Conservation (phyloP, 35 echinoderm and acorn worm species). For the Heliocidaris erythrogramma region DNA sequence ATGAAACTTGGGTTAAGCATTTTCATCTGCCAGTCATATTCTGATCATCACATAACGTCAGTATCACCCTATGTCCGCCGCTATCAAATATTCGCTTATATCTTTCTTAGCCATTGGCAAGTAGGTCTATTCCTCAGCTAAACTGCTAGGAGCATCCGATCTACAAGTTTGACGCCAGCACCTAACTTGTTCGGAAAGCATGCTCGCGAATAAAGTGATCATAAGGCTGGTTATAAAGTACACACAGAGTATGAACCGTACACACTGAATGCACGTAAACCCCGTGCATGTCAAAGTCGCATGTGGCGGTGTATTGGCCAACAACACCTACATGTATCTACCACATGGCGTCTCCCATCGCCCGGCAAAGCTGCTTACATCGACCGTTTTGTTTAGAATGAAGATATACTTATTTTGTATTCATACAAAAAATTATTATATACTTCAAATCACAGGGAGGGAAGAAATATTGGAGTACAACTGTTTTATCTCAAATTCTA, state of each 20-base stretch:
- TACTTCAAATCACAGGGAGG: no score
- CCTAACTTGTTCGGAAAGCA: not conserved
- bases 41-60: not conserved
- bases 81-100: not conserved
- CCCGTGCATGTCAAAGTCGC: not conserved
- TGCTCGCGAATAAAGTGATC: not conserved
- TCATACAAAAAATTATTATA: no score
- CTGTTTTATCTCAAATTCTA: no score
- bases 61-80: not conserved
- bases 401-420: not conserved
- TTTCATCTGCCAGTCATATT: not conserved
- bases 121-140: not conserved
- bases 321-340: not conserved
- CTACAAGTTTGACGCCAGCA: not conserved
- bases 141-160: not conserved
- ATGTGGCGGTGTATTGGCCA: not conserved
- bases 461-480: no score
- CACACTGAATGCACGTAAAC: not conserved
- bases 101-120: not conserved
- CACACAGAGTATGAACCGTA: not conserved
- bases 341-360: not conserved
- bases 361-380: not conserved
- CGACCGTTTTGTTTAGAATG: not conserved
- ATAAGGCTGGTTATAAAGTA: not conserved
- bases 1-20: not conserved